Conservation (phyloP, 2,888 invertebrate genomes). For the Trachelus troglodyta region DNA sequence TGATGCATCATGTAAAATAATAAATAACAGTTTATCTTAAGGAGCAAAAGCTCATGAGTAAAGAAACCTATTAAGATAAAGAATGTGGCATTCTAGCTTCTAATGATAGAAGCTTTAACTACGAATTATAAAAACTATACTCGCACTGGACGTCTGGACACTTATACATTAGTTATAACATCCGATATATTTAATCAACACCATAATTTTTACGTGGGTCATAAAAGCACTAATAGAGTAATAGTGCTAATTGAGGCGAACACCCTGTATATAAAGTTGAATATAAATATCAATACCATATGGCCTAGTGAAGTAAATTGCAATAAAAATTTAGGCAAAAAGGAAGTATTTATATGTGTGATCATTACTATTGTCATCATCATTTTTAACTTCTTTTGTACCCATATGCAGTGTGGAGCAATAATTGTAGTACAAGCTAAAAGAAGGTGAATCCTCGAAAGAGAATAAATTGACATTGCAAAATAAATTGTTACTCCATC, state of each 20-base stretch:
- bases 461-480: not conserved
- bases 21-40: not conserved
- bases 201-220: not conserved
- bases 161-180: not conserved
- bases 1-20: not conserved
- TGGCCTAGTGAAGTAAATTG: not conserved
- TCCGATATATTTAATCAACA: not conserved
- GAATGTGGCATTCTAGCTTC: not conserved
- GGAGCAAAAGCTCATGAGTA: no score
- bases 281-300: not conserved
- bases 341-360: not conserved
- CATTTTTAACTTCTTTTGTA: no score
- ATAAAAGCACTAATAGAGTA: not conserved
- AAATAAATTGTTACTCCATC: not conserved
- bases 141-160: not conserved
- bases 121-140: not conserved
- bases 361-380: not conserved
- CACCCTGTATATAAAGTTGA: not conserved
- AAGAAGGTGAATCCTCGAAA: not conserved
- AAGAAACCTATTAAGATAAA: not conserved
- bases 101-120: not conserved
- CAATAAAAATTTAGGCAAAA: not conserved
- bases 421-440: not conserved
- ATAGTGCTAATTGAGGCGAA: not conserved
- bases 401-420: not conserved